Evolutionary conservation across 2,797 vertebrate species (phyloP).

Genomic region (Cetoscarus ocellatus): DNA sequence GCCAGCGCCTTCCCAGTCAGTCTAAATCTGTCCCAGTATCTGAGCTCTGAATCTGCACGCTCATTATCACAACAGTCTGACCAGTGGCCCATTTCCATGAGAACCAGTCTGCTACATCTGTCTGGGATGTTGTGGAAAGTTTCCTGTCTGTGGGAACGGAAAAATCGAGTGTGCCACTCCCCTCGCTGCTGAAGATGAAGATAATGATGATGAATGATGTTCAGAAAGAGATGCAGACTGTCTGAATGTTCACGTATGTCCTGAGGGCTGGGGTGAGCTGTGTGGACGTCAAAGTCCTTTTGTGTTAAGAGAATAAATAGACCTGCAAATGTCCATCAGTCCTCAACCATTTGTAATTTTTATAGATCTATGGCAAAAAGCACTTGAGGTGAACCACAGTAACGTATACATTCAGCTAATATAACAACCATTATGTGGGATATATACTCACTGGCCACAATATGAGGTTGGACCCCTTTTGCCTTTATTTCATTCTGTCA

Average conservation of each 20-base stretch:
- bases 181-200: not conserved
- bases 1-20: slow-evolving; percentile 7
- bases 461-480: too few relatives aligned
- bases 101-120: slow-evolving; percentile 46
- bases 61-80: slow-evolving; percentile 35
- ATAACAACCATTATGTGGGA: too few relatives aligned
- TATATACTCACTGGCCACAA: too few relatives aligned
- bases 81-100: slow-evolving; percentile 50
- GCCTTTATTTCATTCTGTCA: too few relatives aligned
- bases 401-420: too few relatives aligned
- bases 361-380: too few relatives aligned
- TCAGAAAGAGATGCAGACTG: slow-evolving; percentile 13
- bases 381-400: too few relatives aligned
- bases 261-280: not conserved
- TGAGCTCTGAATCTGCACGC: slow-evolving; percentile 42
- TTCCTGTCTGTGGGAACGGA: slow-evolving; percentile 69
- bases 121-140: slow-evolving; percentile 61
- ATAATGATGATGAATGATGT: slow-evolving; percentile 10
- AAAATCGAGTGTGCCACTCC: slow-evolving; percentile 37
- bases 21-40: slow-evolving; percentile 52
- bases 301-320: not conserved
- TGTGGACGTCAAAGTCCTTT: not conserved
- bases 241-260: not conserved
- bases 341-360: too few relatives aligned
- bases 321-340: not conserved